A percentile compares a stretch with the other conserved stretches of the same genome.
Conservation (phyloP, 2,888 invertebrate genomes). For the Oscheius myriophilus region DNA sequence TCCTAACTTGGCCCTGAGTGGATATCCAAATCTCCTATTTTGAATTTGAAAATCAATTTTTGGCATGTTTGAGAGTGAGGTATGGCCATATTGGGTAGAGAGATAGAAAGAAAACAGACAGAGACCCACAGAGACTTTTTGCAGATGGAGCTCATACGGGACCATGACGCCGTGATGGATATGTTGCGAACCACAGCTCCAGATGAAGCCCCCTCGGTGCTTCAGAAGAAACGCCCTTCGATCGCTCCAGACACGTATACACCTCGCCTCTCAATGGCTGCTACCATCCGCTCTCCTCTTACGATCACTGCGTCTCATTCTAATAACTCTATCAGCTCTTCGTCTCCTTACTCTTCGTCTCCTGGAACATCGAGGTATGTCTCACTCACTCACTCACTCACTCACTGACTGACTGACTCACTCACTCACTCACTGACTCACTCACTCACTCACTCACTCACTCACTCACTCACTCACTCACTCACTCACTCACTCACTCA, state of each 20-base stretch:
- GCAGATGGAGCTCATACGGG: slow-evolving; percentile 24
- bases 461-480: too few species aligned
- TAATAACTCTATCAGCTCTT: slow-evolving; percentile 5
- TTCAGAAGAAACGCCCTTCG: slow-evolving; percentile 26
- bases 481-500: too few species aligned
- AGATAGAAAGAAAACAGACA: too few species aligned
- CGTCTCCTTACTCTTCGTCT: slow-evolving; percentile 21
- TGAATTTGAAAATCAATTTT: too few species aligned
- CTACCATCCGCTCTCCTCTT: slow-evolving; percentile 10
- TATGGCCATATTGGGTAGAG: too few species aligned
- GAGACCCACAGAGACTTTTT: too few species aligned
- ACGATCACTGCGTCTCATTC: slow-evolving; percentile 12
- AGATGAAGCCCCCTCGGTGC: slow-evolving; percentile 10
- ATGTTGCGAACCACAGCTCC: neutral
- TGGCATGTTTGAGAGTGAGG: too few species aligned
- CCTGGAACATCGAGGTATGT: slow-evolving; percentile 22
- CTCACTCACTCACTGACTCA: too few species aligned
- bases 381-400: neutral
- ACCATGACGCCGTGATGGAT: slow-evolving; percentile 22
- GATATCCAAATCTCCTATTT: too few species aligned
- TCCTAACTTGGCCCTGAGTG: too few species aligned
- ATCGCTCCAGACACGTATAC: slow-evolving; percentile 27
- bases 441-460: too few species aligned
- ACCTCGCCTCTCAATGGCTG: slow-evolving; percentile 4
- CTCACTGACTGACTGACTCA: neutral